Evolutionary conservation across 2,113 vertebrate species (phyloP).

Genomic region (Gambusia affinis): DNA sequence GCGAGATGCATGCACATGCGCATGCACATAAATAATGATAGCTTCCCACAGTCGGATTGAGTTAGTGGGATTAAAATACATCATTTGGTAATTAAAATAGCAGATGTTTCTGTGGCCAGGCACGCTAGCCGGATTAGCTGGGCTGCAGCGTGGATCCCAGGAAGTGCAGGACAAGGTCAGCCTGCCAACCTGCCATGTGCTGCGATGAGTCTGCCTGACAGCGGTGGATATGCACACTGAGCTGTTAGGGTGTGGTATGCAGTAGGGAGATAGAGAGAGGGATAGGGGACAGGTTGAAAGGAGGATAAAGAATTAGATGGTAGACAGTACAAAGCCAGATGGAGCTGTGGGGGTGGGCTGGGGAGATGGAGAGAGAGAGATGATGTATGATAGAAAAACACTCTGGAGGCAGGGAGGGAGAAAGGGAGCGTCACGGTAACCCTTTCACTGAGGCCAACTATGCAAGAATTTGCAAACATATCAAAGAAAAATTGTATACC

Average conservation of each 20-base stretch:
- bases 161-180: slow-evolving; percentile 73
- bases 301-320: slow-evolving; percentile 4
- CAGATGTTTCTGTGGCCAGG: slow-evolving; percentile 64
- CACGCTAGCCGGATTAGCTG: slow-evolving; percentile 62
- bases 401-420: neutral
- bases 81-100: slow-evolving; percentile 70
- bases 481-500: slow-evolving; percentile 4
- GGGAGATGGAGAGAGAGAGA: neutral
- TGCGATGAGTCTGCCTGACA: slow-evolving; percentile 59
- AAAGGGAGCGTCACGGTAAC: neutral
- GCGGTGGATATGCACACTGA: slow-evolving; percentile 35
- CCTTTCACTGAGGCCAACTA: neutral
- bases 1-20: slow-evolving; percentile 3
- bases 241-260: slow-evolving; percentile 34
- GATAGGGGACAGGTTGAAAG: slow-evolving; percentile 11
- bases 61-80: slow-evolving; percentile 69
- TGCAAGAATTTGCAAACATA: neutral
- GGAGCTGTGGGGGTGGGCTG: neutral
- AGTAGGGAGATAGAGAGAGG: neutral
- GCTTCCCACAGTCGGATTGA: slow-evolving; percentile 42
- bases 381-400: slow-evolving; percentile 12
- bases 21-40: slow-evolving; percentile 13
- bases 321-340: neutral
- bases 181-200: slow-evolving; percentile 58
- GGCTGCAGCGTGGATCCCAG: slow-evolving; percentile 41